Evolutionary conservation across 2,113 vertebrate species (phyloP).

Genomic region (Sinocyclocheilus rhinocerous): DNA sequence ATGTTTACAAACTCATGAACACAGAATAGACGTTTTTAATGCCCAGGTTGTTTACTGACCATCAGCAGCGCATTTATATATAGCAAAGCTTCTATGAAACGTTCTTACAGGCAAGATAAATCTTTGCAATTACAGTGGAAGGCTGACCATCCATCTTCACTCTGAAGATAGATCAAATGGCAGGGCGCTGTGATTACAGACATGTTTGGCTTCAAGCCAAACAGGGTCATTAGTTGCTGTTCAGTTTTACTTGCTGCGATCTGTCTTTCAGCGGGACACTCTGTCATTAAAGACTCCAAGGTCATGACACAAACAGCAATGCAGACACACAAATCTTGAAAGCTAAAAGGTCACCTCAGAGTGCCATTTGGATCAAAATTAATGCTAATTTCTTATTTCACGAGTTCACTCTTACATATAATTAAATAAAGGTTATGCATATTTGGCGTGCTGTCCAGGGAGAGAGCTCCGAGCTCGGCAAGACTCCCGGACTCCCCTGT

Average conservation of each 20-base stretch:
- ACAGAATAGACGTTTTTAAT: not conserved
- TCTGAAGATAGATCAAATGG: constrained; percentile 19
- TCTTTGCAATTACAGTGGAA: not conserved
- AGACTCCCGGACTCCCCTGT: no score
- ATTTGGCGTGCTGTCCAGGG: no score
- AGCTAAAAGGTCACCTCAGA: not conserved
- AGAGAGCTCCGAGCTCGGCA: no score
- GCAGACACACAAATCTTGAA: not conserved
- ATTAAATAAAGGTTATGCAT: no score
- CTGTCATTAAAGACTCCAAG: not conserved
- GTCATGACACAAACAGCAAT: not conserved
- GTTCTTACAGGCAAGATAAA: not conserved
- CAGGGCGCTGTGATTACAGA: not conserved
- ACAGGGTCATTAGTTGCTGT: constrained; percentile 21
- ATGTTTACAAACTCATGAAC: not conserved
- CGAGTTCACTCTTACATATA: no score
- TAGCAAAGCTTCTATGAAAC: not conserved
- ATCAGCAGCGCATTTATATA: not conserved
- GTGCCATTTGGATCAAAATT: not conserved
- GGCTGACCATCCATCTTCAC: not conserved
- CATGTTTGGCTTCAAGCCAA: not conserved
- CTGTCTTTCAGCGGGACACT: not conserved
- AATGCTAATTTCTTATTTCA: not conserved
- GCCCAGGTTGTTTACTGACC: not conserved
- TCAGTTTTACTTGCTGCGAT: not conserved